phyloP scores from a whole-genome alignment of 2,113 vertebrate species.

The Peromyscus leucopus region DNA sequence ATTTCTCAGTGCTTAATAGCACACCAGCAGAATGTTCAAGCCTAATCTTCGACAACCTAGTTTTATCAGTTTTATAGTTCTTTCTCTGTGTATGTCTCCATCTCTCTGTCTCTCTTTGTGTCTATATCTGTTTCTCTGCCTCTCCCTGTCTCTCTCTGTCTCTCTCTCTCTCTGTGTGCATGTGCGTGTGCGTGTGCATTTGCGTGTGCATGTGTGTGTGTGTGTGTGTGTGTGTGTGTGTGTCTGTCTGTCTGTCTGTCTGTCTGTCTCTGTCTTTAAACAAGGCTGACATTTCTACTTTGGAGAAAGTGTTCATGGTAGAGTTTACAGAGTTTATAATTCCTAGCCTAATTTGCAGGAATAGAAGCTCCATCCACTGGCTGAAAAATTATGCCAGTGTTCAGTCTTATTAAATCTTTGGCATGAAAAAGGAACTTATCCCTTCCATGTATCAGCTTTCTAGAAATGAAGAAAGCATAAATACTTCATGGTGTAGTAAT shows the following conservation, averaged over 20 bases:
- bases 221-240: too few species aligned
- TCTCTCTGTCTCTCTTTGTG: background rate
- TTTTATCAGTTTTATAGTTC: background rate
- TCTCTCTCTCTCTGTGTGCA: background rate
- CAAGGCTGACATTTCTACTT: background rate
- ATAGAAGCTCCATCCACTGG: slow-evolving; percentile 37
- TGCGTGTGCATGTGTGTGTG: background rate
- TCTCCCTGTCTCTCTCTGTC: background rate
- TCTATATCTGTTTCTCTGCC: background rate
- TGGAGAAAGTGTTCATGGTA: background rate
- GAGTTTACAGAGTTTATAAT: slow-evolving; percentile 9
- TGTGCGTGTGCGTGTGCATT: background rate
- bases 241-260: background rate
- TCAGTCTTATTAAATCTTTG: slow-evolving; percentile 42
- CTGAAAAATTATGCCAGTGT: slow-evolving; percentile 56
- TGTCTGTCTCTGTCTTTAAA: accelerated
- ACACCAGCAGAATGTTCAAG: background rate
- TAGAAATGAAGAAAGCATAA: slow-evolving; percentile 27
- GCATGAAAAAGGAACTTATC: slow-evolving; percentile 19
- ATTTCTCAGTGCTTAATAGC: background rate
- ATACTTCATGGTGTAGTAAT: slow-evolving; percentile 64
- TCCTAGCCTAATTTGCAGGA: background rate
- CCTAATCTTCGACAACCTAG: background rate
- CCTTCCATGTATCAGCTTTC: slow-evolving; percentile 22
- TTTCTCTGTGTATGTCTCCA: too few species aligned